Conservation (phyloP, 2,888 invertebrate species). For the Cataglyphis rosenhaueri region DNA sequence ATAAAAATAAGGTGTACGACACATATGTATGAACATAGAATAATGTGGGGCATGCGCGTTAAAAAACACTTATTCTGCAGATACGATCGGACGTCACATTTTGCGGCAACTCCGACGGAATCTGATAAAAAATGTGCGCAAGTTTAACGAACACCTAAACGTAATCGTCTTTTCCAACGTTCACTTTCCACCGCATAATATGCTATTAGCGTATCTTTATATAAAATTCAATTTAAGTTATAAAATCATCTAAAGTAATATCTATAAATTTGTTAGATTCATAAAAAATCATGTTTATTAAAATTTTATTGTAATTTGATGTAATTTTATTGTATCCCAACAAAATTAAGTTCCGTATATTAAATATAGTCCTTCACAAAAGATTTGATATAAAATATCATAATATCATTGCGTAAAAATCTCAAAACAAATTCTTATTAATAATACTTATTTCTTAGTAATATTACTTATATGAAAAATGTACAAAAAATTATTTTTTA, state of each 20-base stretch:
- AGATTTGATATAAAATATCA: background rate
- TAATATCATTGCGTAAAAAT: conserved; percentile 1
- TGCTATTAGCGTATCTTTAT: background rate
- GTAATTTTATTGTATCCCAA: background rate
- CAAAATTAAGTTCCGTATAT: background rate
- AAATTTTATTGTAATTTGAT: background rate
- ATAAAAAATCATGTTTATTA: background rate
- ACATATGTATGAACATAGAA: conserved; percentile 48
- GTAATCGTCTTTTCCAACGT: background rate
- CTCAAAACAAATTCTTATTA: background rate
- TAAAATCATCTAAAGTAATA: conserved; percentile 1
- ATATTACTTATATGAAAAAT: background rate
- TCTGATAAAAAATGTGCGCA: conserved; percentile 46
- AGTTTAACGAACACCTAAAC: conserved; percentile 51
- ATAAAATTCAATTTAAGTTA: conserved; percentile 5
- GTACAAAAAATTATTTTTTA: background rate
- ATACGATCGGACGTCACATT: conserved; percentile 42
- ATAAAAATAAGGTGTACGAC: conserved; percentile 55
- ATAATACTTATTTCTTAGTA: background rate
- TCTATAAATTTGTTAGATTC: background rate
- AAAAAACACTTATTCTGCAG: conserved; percentile 43
- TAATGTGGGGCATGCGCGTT: conserved; percentile 37
- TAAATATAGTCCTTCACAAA: background rate
- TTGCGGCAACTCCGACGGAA: conserved; percentile 33
- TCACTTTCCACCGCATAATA: background rate